Base-by-base conservation (phyloP, 1,140 invertebrate genomes). In the Carposina sasakii region DNA sequence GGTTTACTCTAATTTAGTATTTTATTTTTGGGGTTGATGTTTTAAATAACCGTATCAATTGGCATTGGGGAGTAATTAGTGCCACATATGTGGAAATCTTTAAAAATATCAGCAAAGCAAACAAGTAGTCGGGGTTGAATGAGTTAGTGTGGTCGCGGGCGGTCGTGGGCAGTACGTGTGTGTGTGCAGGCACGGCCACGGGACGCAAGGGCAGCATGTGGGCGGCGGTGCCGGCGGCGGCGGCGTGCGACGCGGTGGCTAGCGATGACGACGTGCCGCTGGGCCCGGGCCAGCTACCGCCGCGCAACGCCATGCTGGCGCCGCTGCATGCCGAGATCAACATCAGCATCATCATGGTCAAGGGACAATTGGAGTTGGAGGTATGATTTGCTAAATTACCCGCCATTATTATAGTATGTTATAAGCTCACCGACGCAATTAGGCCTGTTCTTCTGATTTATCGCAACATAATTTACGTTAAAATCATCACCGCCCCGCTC, bases 281-380 rank as follows among this genome's bases (percentile, higher is more conserved):
- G 42, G 93, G 93, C 17, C 92, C 92, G 16, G 92, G 92, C 34
- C 93, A 95, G 71, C 88, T 94, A 61, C 89, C 90, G 72, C 93
- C 93, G 19, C 88, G 90, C 51, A 91, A 90, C 60, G 91, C 90
- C 53, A 89, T 89, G 41, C 75, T 91, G 43, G 86, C 86, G 83
- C 91, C 89, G 51, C 88, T 88, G 26, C 87, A 88, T 55, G 92
- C 95, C 6, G 93, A 96, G 76, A 89, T 97, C 31, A 94, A 95
- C 69, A 85, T 98, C 67, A 94, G 93, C 19, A 90, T 98, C 50
- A 89, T 94, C 60, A 92, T 97, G 83, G 94, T 94, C 64, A 97
- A 96, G 84, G 95, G 95, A 57, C 94, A 94, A 67, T 88, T 98
- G 12, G 95, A 97, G 79, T 92, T 98, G 10, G 95, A 96, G 81